A percentile compares a stretch with the other conserved stretches of the same genome.
These are phyloP conservation scores for Marmota flaviventris DNA, from an alignment of 2,113 vertebrate genomes.

Conservation along the genomic window DNA sequence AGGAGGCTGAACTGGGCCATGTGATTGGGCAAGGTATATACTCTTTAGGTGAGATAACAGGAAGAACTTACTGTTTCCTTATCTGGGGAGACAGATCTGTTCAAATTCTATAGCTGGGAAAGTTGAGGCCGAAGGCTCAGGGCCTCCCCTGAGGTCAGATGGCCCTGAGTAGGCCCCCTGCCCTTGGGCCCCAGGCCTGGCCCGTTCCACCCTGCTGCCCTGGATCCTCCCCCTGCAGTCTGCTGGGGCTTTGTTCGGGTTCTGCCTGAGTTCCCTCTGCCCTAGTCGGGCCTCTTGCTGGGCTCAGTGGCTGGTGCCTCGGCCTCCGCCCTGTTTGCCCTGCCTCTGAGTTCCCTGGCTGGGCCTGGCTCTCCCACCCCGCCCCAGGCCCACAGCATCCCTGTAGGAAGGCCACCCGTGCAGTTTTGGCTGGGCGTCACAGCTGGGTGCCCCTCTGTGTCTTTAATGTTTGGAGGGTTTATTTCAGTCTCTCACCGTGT, in stretches of 20 bases:
- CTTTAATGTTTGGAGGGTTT: not conserved
- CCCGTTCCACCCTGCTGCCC: conserved; percentile 66
- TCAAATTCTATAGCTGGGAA: not conserved
- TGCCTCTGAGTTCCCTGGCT: not conserved
- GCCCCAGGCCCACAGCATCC: not conserved
- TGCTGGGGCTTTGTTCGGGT: conserved; percentile 77
- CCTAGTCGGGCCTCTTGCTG: conserved; percentile 47
- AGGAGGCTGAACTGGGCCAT: not conserved
- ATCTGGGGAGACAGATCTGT: not conserved
- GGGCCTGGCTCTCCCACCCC: not conserved
- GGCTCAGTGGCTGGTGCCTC: not conserved
- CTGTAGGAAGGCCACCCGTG: too few species aligned
- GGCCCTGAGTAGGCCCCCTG: not conserved
- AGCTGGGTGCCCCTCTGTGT: not conserved
- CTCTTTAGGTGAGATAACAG: not conserved
- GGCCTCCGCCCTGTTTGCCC: not conserved
- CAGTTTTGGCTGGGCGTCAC: not conserved
- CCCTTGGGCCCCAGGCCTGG: not conserved
- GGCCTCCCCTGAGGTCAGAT: not conserved
- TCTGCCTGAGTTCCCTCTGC: conserved; percentile 62
- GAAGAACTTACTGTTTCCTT: not conserved
- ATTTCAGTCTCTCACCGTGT: not conserved
- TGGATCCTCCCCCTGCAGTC: conserved; percentile 36
- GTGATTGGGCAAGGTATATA: not conserved
- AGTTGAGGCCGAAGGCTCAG: not conserved